phyloP scores from a whole-genome alignment of 2,888 invertebrate species.

The Flexamia atlantica region DNA sequence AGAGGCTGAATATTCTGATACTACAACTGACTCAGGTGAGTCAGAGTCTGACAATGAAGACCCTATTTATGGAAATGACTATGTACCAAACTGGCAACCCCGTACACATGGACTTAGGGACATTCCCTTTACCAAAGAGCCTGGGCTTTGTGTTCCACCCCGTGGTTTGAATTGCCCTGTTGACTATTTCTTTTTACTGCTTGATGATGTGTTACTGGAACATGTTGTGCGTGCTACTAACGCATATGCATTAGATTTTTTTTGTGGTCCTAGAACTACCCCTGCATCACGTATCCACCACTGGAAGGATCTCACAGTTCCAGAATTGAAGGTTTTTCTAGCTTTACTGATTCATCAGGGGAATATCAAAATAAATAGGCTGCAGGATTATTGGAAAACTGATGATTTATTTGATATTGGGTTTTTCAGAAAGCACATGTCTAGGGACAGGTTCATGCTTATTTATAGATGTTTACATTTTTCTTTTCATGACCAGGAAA shows the following conservation, averaged over 20 bases:
- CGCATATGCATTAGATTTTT: slow-evolving; percentile 25
- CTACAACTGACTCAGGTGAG: slow-evolving; percentile 47
- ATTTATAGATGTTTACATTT: slow-evolving; percentile 41
- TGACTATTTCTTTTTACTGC: slow-evolving; percentile 26
- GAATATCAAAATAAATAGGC: slow-evolving; percentile 35
- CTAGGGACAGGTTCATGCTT: slow-evolving; percentile 29
- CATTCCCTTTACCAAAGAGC: slow-evolving; percentile 35
- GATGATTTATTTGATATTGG: slow-evolving; percentile 21
- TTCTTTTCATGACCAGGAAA: slow-evolving; percentile 1
- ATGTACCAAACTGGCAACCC: slow-evolving; percentile 43
- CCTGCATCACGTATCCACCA: neutral
- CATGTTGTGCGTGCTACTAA: slow-evolving; percentile 37
- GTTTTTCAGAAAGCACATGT: slow-evolving; percentile 35
- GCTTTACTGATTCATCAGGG: slow-evolving; percentile 32
- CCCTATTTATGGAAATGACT: slow-evolving; percentile 52
- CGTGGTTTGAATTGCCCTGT: slow-evolving; percentile 28
- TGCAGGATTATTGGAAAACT: slow-evolving; percentile 46
- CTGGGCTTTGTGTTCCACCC: slow-evolving; percentile 32
- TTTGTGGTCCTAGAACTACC: slow-evolving; percentile 6
- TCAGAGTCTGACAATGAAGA: slow-evolving; percentile 50
- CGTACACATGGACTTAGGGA: slow-evolving; percentile 20
- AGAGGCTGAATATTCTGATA: slow-evolving; percentile 12
- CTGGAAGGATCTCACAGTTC: slow-evolving; percentile 28
- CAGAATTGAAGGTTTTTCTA: slow-evolving; percentile 29
- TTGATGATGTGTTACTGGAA: slow-evolving; percentile 44